phyloP scores from a whole-genome alignment of 1,140 invertebrate species.

The Nasonia vitripennis region DNA sequence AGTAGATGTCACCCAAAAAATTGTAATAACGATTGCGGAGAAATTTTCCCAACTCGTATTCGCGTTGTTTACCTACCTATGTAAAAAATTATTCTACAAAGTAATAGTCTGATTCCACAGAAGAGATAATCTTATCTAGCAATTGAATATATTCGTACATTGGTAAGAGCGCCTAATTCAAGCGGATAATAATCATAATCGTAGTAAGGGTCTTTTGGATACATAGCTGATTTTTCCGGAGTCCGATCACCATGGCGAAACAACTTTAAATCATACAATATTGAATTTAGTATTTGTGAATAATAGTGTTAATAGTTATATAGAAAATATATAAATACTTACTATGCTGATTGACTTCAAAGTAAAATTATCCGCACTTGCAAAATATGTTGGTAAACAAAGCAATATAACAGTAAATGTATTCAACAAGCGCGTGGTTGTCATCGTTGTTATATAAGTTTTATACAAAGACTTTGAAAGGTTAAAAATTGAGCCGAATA shows the following conservation, averaged over 20 bases:
- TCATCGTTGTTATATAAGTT: too few species aligned
- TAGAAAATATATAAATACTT: not conserved
- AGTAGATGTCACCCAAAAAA: slow-evolving; percentile 74
- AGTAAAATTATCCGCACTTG: not conserved
- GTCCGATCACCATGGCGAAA: slow-evolving; percentile 77
- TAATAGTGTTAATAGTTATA: too few species aligned
- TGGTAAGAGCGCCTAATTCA: slow-evolving; percentile 75
- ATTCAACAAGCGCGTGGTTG: too few species aligned
- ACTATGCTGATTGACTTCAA: slow-evolving; percentile 13
- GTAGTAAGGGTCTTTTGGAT: slow-evolving; percentile 72
- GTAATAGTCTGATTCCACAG: too few species aligned
- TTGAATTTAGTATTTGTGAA: not conserved
- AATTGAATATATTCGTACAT: slow-evolving; percentile 66
- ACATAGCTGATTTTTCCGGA: slow-evolving; percentile 69
- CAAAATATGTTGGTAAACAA: not conserved
- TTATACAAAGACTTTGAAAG: too few species aligned
- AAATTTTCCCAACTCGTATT: slow-evolving; percentile 75
- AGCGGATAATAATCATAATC: slow-evolving; percentile 64
- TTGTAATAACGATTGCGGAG: slow-evolving; percentile 74
- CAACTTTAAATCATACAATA: slow-evolving; percentile 62
- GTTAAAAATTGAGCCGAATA: too few species aligned
- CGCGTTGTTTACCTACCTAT: slow-evolving; percentile 68
- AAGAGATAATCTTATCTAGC: too few species aligned
- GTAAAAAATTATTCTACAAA: slow-evolving; percentile 13
- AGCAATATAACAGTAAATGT: not conserved